Evolutionary conservation across 2,113 vertebrate species (phyloP).

Genomic region (Atractosteus spatula): DNA sequence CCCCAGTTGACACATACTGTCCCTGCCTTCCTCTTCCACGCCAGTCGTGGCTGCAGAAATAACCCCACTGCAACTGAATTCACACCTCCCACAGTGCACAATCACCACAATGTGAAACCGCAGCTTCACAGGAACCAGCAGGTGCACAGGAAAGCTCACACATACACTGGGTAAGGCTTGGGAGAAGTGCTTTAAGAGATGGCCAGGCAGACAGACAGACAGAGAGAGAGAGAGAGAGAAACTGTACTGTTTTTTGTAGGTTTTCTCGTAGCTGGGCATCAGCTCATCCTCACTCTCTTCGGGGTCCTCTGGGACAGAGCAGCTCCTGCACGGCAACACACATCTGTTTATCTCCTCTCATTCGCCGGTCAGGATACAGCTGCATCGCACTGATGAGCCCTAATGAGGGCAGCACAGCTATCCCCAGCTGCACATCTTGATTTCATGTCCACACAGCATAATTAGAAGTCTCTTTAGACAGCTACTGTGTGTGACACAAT

Average conservation of each 20-base stretch:
- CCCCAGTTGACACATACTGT: too few species aligned
- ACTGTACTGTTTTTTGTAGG: slow-evolving; percentile 70
- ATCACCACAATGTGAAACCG: neutral
- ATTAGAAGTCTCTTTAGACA: neutral
- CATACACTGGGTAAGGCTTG: neutral
- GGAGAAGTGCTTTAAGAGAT: neutral
- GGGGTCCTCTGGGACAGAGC: slow-evolving; percentile 67
- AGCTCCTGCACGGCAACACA: slow-evolving; percentile 56
- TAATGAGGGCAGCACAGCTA: too few species aligned
- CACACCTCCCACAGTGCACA: neutral
- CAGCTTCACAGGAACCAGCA: neutral
- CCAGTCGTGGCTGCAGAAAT: too few species aligned
- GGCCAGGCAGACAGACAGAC: slow-evolving; percentile 5
- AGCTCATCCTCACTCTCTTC: slow-evolving; percentile 59
- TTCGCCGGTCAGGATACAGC: too few species aligned
- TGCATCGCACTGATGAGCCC: too few species aligned
- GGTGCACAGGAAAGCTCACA: slow-evolving; percentile 10
- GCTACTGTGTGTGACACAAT: neutral
- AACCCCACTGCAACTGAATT: too few species aligned
- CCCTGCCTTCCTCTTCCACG: neutral
- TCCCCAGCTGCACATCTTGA: too few species aligned
- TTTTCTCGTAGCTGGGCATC: slow-evolving; percentile 63
- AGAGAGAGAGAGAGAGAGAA: slow-evolving; percentile 12
- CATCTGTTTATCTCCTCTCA: neutral
- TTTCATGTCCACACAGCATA: neutral